Evolutionary conservation across 2,888 invertebrate genomes (phyloP), one percentile per base, ranked within the genome.

Genomic region (Phyllotreta striolata): DNA sequence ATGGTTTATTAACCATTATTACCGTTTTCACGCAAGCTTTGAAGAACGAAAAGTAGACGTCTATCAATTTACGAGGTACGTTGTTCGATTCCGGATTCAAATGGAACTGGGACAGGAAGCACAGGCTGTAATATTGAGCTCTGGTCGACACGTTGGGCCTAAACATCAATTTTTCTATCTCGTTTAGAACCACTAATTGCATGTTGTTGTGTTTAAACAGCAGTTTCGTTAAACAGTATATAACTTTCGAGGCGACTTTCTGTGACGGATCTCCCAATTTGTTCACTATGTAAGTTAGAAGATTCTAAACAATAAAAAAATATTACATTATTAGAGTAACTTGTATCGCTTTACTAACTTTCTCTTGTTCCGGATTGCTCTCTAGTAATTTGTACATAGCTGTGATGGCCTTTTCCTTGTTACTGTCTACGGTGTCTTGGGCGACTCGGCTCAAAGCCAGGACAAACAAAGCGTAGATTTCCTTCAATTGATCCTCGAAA

Each of bases 11-110:
- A 52, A 60, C 12, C 39, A 51, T 47, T 61, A 72, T 72, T 73
- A 89, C 90, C 84, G 88, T 90, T 78, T 95, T 94, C 4, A 95
- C 88, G 62, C 91, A 89, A 54, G 95, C 92, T 83, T 96, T 96
- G 84, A 99, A 99, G 79, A 98, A 95, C 0, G 94, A 90, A 79
- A 99, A 95, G 81, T 98, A 99, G 55, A 98, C 91, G 68, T 91
- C 86, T 47, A 99, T 92, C 38, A 99, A 84, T 72, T 89, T 91
- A 71, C 89, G 88, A 0, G 98, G 95, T 10, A 96, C 86, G 52
- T 88, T 85, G 3, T 84, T 83, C 70, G 94, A 92, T 2, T 91
- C 88, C 59, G 88, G 87, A 5, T 87, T 87, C 41, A 96, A 83
- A 66, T 88, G 87, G 77, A 96, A 91, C 80, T 95, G 94, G 51